These are phyloP conservation scores for Troides aeacus DNA, from an alignment of 2,888 invertebrate genomes.

Conservation along the genomic window DNA sequence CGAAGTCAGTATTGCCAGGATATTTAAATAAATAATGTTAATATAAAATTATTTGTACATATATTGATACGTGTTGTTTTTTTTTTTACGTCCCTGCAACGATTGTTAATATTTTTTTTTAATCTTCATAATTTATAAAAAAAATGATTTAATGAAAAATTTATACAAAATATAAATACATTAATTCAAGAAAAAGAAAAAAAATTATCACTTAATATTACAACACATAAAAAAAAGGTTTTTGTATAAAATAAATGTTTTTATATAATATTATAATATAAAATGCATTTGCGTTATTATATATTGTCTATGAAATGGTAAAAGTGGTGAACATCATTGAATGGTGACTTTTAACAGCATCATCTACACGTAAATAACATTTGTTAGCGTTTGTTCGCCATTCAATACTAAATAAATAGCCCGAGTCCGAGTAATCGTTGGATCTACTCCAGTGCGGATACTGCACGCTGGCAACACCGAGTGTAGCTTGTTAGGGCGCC, in stretches of 20 bases:
- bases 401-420: conserved; percentile 3
- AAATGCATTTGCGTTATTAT: neutral
- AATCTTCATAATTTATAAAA: no score
- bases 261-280: neutral
- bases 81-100: no score
- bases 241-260: neutral
- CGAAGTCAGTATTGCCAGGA: no score
- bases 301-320: neutral
- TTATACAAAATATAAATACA: no score
- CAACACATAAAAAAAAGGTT: no score
- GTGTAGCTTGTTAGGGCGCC: conserved; percentile 61
- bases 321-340: neutral
- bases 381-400: neutral
- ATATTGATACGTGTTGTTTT: no score
- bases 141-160: no score
- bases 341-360: neutral
- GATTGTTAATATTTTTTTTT: no score
- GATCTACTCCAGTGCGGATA: conserved; percentile 4
- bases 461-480: conserved; percentile 18
- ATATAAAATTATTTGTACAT: no score
- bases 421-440: neutral
- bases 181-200: no score
- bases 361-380: neutral
- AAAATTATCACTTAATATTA: no score
- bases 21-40: no score